Conservation (phyloP, 2,113 vertebrate species). For the Anarrhichthys ocellatus region DNA sequence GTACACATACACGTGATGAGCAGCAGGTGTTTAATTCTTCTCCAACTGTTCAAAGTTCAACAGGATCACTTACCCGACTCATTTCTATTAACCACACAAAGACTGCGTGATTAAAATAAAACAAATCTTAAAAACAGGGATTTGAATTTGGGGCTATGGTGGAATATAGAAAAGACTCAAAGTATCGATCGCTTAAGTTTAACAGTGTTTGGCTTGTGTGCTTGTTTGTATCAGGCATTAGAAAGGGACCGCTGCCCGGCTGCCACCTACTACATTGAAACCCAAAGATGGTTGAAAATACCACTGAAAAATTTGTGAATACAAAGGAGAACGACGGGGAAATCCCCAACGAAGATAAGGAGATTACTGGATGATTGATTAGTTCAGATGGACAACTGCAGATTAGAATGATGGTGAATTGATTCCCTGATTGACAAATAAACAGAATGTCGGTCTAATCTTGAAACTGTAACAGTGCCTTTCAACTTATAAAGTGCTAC, state of each 20-base stretch:
- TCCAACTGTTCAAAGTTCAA: neutral
- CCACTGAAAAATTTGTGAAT: slow-evolving; percentile 21
- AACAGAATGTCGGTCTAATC: slow-evolving; percentile 20
- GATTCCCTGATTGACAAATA: slow-evolving; percentile 32
- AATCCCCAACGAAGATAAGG: slow-evolving; percentile 8
- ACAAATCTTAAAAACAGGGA: neutral
- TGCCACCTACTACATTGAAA: slow-evolving; percentile 19
- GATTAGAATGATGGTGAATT: slow-evolving; percentile 14
- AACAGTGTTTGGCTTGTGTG: slow-evolving; percentile 16
- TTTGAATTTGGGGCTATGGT: neutral
- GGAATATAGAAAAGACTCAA: slow-evolving; percentile 5
- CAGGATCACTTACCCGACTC: neutral
- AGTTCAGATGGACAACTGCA: slow-evolving; percentile 11
- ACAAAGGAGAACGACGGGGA: neutral
- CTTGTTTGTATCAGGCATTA: slow-evolving; percentile 7
- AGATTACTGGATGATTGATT: slow-evolving; percentile 25
- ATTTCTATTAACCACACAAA: neutral
- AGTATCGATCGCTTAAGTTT: neutral
- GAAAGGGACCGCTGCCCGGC: slow-evolving; percentile 4
- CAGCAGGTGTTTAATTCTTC: neutral
- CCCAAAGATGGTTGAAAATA: slow-evolving; percentile 6
- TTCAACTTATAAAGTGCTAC: slow-evolving; percentile 71
- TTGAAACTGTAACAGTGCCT: slow-evolving; percentile 51
- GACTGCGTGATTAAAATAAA: slow-evolving; percentile 6
- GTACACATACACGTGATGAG: slow-evolving; percentile 9